phyloP scores from a whole-genome alignment of 1,140 invertebrate species.

The Drosophila malerkotliana region DNA sequence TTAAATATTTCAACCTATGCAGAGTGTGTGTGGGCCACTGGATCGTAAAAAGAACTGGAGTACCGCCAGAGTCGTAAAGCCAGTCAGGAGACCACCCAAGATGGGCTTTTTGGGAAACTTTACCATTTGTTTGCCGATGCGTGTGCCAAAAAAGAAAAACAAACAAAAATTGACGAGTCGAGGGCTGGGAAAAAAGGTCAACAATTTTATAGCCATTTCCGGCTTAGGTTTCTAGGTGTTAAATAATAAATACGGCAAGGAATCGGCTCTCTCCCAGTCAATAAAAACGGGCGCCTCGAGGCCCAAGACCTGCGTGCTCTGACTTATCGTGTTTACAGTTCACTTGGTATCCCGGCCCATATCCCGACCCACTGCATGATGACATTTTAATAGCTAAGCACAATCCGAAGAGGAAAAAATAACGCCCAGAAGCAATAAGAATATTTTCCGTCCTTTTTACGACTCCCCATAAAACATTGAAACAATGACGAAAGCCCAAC shows the following conservation, averaged over 20 bases:
- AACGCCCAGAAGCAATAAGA: slow-evolving; percentile 54
- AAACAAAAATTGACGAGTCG: slow-evolving; percentile 9
- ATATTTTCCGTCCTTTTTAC: slow-evolving; percentile 71
- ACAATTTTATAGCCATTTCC: slow-evolving; percentile 72
- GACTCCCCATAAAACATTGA: slow-evolving; percentile 63
- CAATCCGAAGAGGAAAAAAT: slow-evolving; percentile 34
- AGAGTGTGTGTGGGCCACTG: slow-evolving; percentile 30
- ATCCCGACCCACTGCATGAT: slow-evolving; percentile 37
- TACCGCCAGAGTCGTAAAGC: slow-evolving; percentile 56
- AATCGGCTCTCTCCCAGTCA: slow-evolving; percentile 48
- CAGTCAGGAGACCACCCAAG: slow-evolving; percentile 34
- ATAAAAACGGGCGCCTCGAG: slow-evolving; percentile 59
- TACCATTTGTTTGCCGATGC: slow-evolving; percentile 15
- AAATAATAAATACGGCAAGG: slow-evolving; percentile 75
- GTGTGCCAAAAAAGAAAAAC: slow-evolving; percentile 47
- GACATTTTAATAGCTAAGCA: slow-evolving; percentile 72
- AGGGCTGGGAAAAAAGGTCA: slow-evolving; percentile 60
- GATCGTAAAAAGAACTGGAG: slow-evolving; percentile 67
- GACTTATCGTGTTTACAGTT: slow-evolving; percentile 53
- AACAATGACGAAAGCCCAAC: slow-evolving; percentile 65
- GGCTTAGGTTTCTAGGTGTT: slow-evolving; percentile 72
- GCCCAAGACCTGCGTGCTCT: slow-evolving; percentile 54
- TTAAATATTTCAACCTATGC: slow-evolving; percentile 77
- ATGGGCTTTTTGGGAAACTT: slow-evolving; percentile 13
- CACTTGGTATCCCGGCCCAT: slow-evolving; percentile 11